Conservation (phyloP, 2,113 vertebrate species). For the Scolopax mira region DNA sequence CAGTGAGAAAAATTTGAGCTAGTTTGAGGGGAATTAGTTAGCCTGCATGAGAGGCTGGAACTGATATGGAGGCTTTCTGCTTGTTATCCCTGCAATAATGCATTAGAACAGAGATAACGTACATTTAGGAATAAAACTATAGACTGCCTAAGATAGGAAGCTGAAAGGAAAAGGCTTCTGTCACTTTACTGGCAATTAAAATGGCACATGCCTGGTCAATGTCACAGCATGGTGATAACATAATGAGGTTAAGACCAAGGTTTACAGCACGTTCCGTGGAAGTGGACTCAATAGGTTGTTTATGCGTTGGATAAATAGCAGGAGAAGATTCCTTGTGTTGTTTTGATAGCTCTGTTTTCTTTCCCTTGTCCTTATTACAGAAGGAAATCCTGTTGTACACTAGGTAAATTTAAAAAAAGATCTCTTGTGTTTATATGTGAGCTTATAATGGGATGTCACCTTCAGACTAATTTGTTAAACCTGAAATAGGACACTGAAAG, state of each 20-base stretch:
- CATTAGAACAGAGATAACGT: slow-evolving; percentile 13
- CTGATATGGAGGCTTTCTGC: neutral
- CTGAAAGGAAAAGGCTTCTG: slow-evolving; percentile 35
- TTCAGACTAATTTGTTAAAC: neutral
- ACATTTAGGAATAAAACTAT: slow-evolving; percentile 29
- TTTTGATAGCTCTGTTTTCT: neutral
- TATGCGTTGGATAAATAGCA: neutral
- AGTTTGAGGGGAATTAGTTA: neutral
- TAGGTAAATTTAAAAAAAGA: neutral
- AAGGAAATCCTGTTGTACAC: neutral
- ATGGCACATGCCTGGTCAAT: slow-evolving; percentile 32
- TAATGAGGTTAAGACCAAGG: slow-evolving; percentile 14
- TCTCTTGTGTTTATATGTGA: neutral
- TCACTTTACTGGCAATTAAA: slow-evolving; percentile 20
- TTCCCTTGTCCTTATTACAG: neutral
- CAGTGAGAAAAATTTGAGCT: neutral
- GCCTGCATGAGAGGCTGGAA: neutral
- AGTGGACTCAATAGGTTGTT: neutral
- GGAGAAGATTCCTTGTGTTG: neutral
- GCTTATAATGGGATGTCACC: neutral
- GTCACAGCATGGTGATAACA: slow-evolving; percentile 20
- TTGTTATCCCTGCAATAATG: slow-evolving; percentile 27
- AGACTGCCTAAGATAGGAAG: slow-evolving; percentile 12
- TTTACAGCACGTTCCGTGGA: neutral
- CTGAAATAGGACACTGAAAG: neutral